A percentile compares a stretch with the other conserved stretches of the same genome.
Conservation (phyloP, 2,888 invertebrate genomes). For the Artemia sinica region DNA sequence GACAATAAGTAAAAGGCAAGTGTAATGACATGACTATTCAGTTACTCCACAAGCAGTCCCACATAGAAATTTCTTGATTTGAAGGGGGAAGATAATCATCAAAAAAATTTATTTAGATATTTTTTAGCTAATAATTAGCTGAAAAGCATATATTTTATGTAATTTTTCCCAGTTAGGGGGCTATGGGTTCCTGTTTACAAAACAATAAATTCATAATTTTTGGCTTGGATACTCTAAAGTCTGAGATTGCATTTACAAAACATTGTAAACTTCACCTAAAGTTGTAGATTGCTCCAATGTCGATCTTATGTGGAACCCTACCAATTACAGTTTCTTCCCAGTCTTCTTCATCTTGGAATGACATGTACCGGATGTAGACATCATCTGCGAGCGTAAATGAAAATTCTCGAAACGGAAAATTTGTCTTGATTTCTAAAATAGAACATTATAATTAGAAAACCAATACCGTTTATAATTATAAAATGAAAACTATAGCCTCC, state of each 20-base stretch:
- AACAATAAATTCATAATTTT: no score
- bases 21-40: no score
- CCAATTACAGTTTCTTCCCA: constrained; percentile 60
- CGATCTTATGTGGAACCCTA: constrained; percentile 75
- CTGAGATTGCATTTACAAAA: background rate
- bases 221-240: no score
- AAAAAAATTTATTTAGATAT: background rate
- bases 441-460: no score
- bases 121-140: constrained; percentile 11
- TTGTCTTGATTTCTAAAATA: constrained; percentile 29
- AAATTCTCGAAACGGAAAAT: constrained; percentile 63
- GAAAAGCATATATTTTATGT: no score
- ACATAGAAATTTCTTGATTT: background rate
- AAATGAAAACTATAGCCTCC: no score
- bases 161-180: no score
- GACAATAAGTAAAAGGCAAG: no score
- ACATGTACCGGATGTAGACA: constrained; percentile 75
- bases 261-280: constrained; percentile 35
- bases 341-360: constrained; percentile 59
- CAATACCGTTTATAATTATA: no score
- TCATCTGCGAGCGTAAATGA: constrained; percentile 86
- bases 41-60: background rate
- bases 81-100: background rate
- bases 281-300: constrained; percentile 80
- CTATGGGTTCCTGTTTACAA: no score